phyloP scores from a whole-genome alignment of 2,888 invertebrate species.

The Phania funesta region DNA sequence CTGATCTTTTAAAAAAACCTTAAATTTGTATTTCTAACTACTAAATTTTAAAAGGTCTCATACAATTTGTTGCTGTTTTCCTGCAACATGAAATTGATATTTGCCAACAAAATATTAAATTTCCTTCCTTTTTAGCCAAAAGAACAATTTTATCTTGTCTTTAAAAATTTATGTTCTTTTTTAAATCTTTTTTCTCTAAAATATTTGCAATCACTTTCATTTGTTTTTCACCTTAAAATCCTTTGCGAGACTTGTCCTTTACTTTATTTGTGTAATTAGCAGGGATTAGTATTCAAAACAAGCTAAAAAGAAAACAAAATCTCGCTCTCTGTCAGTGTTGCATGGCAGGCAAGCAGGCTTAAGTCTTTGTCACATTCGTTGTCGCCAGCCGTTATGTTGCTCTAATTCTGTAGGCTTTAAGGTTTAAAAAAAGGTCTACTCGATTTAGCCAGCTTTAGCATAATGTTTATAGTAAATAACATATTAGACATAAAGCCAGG shows the following conservation, averaged over 20 bases:
- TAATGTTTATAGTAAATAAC: conserved; percentile 62
- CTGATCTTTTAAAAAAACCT: background rate
- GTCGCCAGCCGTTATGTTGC: conserved; percentile 39
- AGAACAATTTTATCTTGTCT: background rate
- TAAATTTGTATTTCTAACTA: background rate
- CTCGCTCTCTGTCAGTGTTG: background rate
- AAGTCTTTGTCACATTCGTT: conserved; percentile 22
- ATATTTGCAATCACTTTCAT: background rate
- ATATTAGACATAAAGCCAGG: conserved; percentile 5
- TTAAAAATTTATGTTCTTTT: background rate
- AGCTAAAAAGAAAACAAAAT: background rate
- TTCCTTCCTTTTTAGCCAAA: background rate
- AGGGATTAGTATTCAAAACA: conserved; percentile 17
- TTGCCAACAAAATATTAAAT: conserved; percentile 1
- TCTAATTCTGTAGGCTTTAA: conserved; percentile 57
- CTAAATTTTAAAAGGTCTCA: no score
- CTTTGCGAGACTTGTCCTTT: conserved; percentile 7
- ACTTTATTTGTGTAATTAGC: conserved; percentile 22
- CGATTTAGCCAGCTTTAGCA: conserved; percentile 43
- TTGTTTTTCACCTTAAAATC: background rate
- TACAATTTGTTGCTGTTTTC: background rate
- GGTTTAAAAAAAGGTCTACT: conserved; percentile 7
- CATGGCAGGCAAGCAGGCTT: background rate
- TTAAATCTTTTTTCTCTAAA: background rate
- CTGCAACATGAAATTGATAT: background rate